These are phyloP conservation scores for Apodemus sylvaticus DNA, from an alignment of 2,113 vertebrate species.

Conservation along the genomic window DNA sequence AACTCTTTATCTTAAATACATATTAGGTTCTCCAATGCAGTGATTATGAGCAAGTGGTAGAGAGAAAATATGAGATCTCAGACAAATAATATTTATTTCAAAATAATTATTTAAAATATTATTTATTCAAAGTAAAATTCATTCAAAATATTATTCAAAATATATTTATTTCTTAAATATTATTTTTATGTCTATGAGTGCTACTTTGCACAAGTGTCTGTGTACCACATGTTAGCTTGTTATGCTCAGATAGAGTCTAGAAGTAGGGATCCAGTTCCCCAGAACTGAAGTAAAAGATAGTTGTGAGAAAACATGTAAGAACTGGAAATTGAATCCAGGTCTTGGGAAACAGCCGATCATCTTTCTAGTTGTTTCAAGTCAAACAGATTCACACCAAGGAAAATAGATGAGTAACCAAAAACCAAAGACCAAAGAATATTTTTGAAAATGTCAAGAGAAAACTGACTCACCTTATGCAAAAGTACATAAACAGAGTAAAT, in stretches of 20 bases:
- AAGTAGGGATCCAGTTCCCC: neutral
- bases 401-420: neutral
- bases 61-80: too few relatives aligned
- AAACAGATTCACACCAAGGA: neutral
- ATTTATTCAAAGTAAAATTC: too few relatives aligned
- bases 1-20: too few relatives aligned
- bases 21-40: too few relatives aligned
- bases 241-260: neutral
- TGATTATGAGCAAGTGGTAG: too few relatives aligned
- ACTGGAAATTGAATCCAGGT: neutral
- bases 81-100: too few relatives aligned
- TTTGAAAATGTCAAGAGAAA: neutral
- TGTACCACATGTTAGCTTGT: too few relatives aligned
- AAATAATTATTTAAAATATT: too few relatives aligned
- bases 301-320: neutral
- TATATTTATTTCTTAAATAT: too few relatives aligned
- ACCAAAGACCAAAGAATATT: neutral
- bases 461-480: rapidly evolving
- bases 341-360: neutral
- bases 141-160: too few relatives aligned
- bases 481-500: neutral
- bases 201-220: neutral
- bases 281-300: neutral
- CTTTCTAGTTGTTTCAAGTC: neutral
- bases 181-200: neutral